Conservation (phyloP, 2,888 invertebrate genomes). For the Eumacrocentrus americanus region DNA sequence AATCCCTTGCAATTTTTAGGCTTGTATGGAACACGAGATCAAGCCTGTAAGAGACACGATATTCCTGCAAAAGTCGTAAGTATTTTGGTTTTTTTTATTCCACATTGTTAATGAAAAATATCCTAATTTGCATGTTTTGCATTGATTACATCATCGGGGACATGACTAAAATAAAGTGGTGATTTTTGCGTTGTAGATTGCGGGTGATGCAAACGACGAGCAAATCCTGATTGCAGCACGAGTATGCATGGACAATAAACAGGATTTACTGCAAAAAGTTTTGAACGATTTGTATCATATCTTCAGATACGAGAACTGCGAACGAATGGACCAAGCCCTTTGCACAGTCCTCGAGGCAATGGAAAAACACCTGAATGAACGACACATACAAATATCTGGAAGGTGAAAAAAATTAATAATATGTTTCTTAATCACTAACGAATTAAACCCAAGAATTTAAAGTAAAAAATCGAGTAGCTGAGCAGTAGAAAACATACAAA, state of each 20-base stretch:
- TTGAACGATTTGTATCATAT: slow-evolving; percentile 90
- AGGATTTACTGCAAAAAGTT: slow-evolving; percentile 81
- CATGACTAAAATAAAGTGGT: neutral
- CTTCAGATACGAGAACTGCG: slow-evolving; percentile 83
- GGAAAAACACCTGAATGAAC: slow-evolving; percentile 84
- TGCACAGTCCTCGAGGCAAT: slow-evolving; percentile 87
- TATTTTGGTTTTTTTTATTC: too few species aligned
- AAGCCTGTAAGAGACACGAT: slow-evolving; percentile 87
- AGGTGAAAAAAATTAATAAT: too few species aligned
- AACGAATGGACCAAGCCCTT: slow-evolving; percentile 76
- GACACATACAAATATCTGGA: slow-evolving; percentile 91
- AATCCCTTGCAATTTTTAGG: slow-evolving; percentile 89
- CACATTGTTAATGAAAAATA: too few species aligned
- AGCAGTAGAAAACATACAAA: too few species aligned
- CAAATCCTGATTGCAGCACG: slow-evolving; percentile 87
- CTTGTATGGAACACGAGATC: slow-evolving; percentile 86
- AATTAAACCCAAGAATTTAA: too few species aligned
- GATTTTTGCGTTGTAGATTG: slow-evolving; percentile 67
- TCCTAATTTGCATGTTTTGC: too few species aligned
- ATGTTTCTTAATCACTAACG: too few species aligned
- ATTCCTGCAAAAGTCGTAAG: slow-evolving; percentile 87
- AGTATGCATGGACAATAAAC: slow-evolving; percentile 80
- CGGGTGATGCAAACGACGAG: slow-evolving; percentile 89
- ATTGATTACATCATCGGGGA: too few species aligned
- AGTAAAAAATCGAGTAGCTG: too few species aligned